Conservation (phyloP, 2,113 vertebrate species). For the Tenebrosternarchus preto region DNA sequence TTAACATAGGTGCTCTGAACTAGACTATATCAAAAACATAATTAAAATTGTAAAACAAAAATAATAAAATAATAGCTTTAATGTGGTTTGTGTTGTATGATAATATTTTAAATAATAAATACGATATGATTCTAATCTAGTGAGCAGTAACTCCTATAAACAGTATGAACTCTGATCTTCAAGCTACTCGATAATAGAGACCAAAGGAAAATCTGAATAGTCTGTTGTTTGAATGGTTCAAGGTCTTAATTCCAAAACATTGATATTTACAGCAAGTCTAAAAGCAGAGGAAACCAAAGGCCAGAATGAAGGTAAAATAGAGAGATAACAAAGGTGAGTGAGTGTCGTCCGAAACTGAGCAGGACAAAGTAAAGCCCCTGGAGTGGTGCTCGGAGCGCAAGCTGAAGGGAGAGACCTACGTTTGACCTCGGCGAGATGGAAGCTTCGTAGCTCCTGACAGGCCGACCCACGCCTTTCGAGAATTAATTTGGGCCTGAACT, state of each 20-base stretch:
- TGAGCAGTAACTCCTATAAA: too few relatives aligned
- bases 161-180: too few relatives aligned
- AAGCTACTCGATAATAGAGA: too few relatives aligned
- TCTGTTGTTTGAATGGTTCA: neutral
- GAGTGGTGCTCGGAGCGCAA: constrained; percentile 41
- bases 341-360: constrained; percentile 49
- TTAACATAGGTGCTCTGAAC: too few relatives aligned
- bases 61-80: too few relatives aligned
- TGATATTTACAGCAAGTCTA: constrained; percentile 30
- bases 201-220: too few relatives aligned
- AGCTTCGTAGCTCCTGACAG: constrained; percentile 69
- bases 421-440: constrained; percentile 75
- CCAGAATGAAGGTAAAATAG: neutral
- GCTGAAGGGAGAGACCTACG: constrained; percentile 69
- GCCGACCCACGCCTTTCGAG: constrained; percentile 70
- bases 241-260: constrained; percentile 2
- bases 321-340: constrained; percentile 43
- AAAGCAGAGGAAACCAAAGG: constrained; percentile 15
- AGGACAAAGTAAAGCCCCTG: constrained; percentile 52
- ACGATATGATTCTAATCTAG: too few relatives aligned
- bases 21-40: too few relatives aligned
- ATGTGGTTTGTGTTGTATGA: too few relatives aligned
- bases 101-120: too few relatives aligned
- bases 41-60: too few relatives aligned
- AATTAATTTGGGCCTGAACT: constrained; percentile 85